Percentiles rank a stretch among this genome's conserved stretches.
Evolutionary conservation across 2,888 invertebrate genomes (phyloP).

Genomic region (Erpobdella octoculata): DNA sequence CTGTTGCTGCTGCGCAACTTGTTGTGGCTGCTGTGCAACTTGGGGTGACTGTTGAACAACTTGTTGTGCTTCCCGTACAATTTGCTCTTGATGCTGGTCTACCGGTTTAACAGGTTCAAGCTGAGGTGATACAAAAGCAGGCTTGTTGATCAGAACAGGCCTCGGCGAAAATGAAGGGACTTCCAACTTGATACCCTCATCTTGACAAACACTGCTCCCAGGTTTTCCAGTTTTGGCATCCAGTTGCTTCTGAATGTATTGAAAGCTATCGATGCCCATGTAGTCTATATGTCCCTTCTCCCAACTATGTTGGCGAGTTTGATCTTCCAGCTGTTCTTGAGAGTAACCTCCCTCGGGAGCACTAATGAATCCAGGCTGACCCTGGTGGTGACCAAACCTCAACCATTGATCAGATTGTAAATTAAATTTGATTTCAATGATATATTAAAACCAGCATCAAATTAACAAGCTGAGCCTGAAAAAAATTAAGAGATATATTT

Average conservation of each 20-base stretch:
- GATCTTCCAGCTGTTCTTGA: constrained; percentile 18
- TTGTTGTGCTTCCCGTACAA: neutral
- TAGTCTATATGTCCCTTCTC: constrained; percentile 19
- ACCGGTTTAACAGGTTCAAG: neutral
- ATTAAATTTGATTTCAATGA: neutral
- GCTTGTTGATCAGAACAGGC: neutral
- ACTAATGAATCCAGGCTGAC: neutral
- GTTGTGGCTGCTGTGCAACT: neutral
- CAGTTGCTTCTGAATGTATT: constrained; percentile 8
- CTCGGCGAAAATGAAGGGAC: neutral
- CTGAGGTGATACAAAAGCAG: neutral
- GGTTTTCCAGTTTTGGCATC: constrained; percentile 8
- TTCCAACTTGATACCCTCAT: neutral
- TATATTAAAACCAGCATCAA: neutral
- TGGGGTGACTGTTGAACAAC: neutral
- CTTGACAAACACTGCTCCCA: neutral
- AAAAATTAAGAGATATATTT: no score
- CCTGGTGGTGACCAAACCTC: neutral
- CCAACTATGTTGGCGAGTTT: constrained; percentile 5
- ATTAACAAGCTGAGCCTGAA: neutral
- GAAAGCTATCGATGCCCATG: constrained; percentile 18
- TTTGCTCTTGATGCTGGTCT: neutral
- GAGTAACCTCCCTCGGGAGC: constrained; percentile 6
- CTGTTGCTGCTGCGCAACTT: neutral
- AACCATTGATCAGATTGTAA: no score